Evolutionary conservation across 2,888 invertebrate genomes (phyloP).

Genomic region (Coenonympha glycerion): DNA sequence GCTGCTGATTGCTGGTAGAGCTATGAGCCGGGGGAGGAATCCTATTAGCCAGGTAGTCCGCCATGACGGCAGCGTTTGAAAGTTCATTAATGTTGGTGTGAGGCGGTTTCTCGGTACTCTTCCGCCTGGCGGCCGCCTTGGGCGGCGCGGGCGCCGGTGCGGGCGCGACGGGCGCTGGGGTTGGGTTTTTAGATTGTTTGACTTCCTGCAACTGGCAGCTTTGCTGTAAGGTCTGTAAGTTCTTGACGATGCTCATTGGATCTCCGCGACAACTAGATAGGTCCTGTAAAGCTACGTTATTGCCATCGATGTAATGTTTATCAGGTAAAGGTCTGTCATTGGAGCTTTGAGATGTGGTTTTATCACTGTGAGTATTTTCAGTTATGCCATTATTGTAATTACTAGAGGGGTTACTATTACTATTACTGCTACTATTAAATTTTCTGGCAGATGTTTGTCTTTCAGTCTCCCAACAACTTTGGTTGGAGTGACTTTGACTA

Average conservation of each 20-base stretch:
- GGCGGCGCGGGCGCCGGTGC: conserved; percentile 41
- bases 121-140: conserved; percentile 69
- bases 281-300: conserved; percentile 79
- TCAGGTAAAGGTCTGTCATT: conserved; percentile 65
- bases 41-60: conserved; percentile 75
- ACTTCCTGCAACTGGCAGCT: conserved; percentile 77
- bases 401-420: conserved; percentile 59
- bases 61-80: conserved; percentile 69
- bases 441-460: conserved; percentile 67
- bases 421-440: conserved; percentile 64
- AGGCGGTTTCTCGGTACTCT: conserved; percentile 74
- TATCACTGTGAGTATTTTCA: conserved; percentile 68
- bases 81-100: conserved; percentile 72
- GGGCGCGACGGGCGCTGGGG: conserved; percentile 34
- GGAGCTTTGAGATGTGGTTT: conserved; percentile 59
- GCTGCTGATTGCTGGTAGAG: conserved; percentile 75
- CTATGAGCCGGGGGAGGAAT: conserved; percentile 85
- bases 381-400: conserved; percentile 57
- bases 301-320: conserved; percentile 81
- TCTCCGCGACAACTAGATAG: conserved; percentile 84
- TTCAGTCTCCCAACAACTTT: conserved; percentile 78
- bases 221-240: conserved; percentile 78
- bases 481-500: conserved; percentile 63
- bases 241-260: conserved; percentile 85
- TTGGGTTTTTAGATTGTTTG: conserved; percentile 65